A percentile compares a stretch with the other conserved stretches of the same genome.
Conservation (phyloP, 2,113 vertebrate genomes). For the Microtus montanus region DNA sequence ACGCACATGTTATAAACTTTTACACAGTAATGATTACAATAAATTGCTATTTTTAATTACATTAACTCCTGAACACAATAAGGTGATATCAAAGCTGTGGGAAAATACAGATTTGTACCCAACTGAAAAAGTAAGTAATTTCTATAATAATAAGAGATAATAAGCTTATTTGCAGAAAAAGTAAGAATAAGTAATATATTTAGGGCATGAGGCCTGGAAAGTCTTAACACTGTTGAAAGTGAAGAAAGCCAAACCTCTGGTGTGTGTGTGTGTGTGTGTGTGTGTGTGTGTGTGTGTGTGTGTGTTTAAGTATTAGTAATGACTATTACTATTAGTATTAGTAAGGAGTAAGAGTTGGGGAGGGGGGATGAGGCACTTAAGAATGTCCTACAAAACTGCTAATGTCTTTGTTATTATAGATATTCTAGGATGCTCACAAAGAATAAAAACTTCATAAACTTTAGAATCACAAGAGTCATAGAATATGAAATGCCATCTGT, state of each 20-base stretch:
- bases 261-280: too few species aligned
- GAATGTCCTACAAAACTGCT: background rate
- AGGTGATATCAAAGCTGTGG: background rate
- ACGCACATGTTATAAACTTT: background rate
- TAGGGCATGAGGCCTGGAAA: background rate
- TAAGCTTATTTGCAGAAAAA: constrained; percentile 35
- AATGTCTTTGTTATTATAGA: background rate
- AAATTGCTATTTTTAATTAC: constrained; percentile 23
- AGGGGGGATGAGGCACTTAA: background rate
- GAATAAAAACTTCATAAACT: background rate
- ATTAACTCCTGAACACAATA: background rate
- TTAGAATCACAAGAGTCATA: background rate
- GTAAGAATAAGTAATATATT: background rate
- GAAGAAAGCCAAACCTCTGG: background rate
- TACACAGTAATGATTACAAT: background rate
- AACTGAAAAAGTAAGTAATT: constrained; percentile 13
- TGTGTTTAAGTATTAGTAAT: too few species aligned
- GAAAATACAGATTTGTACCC: background rate
- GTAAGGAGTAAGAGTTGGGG: background rate
- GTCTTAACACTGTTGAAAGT: background rate
- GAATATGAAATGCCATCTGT: background rate
- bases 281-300: too few species aligned
- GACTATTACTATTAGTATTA: too few species aligned
- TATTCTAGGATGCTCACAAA: background rate
- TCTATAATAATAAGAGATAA: background rate